These are phyloP conservation scores for Piscicola geometra DNA, from an alignment of 2,888 invertebrate species.

Conservation along the genomic window DNA sequence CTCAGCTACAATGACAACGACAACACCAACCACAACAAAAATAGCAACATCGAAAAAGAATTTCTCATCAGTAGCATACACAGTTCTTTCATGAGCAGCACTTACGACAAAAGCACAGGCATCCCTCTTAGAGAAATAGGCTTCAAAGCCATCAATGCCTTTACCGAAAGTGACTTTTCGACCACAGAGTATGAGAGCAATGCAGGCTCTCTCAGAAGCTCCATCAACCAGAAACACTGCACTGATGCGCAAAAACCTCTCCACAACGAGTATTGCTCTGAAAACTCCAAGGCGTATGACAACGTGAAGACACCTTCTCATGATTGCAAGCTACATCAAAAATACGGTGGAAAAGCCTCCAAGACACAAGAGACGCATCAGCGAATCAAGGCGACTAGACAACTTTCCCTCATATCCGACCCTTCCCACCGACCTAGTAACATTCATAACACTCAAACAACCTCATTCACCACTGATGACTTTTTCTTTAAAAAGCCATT, in stretches of 20 bases:
- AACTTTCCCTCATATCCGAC: background rate
- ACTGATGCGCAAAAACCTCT: too few species aligned
- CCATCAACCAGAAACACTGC: too few species aligned
- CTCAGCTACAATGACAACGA: constrained; percentile 1
- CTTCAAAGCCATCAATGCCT: constrained; percentile 5
- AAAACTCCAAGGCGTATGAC: too few species aligned
- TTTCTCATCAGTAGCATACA: too few species aligned
- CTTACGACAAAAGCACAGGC: too few species aligned
- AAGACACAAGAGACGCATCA: too few species aligned
- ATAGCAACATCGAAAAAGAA: background rate
- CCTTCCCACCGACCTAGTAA: too few species aligned
- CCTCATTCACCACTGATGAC: too few species aligned
- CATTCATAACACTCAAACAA: too few species aligned
- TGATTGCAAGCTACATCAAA: too few species aligned
- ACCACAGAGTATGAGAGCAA: background rate
- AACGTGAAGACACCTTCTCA: too few species aligned
- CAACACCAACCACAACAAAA: constrained; percentile 11
- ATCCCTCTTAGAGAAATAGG: background rate
- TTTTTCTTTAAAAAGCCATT: background rate
- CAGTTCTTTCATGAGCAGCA: background rate
- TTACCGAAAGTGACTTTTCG: constrained; percentile 17
- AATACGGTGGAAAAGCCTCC: background rate
- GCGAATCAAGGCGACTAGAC: background rate
- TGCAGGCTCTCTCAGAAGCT: background rate
- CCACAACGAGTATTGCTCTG: too few species aligned